phyloP scores from a whole-genome alignment of 64 coral and sea anemone species.

The Dendrophyllia cribrosa region DNA sequence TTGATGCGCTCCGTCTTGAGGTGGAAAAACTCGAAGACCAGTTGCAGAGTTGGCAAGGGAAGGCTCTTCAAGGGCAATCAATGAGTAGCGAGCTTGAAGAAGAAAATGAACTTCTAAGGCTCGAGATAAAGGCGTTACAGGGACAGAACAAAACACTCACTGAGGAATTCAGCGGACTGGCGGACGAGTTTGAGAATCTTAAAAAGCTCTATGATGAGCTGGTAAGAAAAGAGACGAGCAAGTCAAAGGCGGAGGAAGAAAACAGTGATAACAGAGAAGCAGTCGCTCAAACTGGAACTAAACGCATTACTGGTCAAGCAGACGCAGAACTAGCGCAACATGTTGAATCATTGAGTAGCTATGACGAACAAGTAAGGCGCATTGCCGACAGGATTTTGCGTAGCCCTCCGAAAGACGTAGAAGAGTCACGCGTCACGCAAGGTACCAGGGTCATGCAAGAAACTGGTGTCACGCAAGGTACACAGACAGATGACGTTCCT shows the following conservation, averaged over 20 bases:
- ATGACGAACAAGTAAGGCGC: constrained; percentile 86
- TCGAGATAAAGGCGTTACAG: constrained; percentile 49
- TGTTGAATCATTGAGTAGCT: constrained; percentile 81
- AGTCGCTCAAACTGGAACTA: not conserved
- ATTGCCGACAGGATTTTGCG: constrained; percentile 84
- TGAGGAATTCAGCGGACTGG: constrained; percentile 6
- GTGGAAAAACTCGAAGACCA: constrained; percentile 15
- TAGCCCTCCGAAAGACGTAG: constrained; percentile 56
- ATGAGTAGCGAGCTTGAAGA: constrained; percentile 37
- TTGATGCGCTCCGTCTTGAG: constrained; percentile 4
- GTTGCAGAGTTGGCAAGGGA: constrained; percentile 18
- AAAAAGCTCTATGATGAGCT: constrained; percentile 25
- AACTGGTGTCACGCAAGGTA: constrained; percentile 49
- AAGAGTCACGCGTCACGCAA: not conserved
- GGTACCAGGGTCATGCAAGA: not conserved
- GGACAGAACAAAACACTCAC: constrained; percentile 4
- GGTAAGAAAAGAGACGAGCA: not conserved
- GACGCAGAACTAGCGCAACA: constrained; percentile 31
- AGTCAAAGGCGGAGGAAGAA: not conserved
- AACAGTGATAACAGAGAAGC: not conserved
- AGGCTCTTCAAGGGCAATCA: constrained; percentile 26
- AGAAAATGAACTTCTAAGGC: constrained; percentile 48
- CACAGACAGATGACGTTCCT: constrained; percentile 66
- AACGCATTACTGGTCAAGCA: too few relatives aligned
- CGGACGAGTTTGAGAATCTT: constrained; percentile 20